These are phyloP conservation scores for Chloroceryle inda DNA, from an alignment of 2,797 vertebrate genomes.

Conservation along the genomic window DNA sequence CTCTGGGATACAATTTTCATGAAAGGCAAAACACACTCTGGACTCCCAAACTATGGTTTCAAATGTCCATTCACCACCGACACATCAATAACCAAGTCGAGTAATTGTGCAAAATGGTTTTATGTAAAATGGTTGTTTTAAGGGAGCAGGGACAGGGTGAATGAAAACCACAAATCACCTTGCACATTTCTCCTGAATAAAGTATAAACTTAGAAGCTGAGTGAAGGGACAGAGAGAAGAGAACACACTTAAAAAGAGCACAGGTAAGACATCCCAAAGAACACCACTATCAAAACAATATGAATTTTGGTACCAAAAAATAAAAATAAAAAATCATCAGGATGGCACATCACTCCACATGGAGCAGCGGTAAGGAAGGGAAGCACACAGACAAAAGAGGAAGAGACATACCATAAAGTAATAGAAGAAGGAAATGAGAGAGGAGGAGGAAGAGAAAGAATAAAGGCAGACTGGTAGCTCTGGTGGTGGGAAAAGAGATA, in stretches of 20 bases:
- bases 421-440: background rate
- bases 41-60: background rate
- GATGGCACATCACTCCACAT: accelerated
- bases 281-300: background rate
- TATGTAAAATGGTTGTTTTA: background rate
- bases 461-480: background rate
- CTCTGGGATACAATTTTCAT: background rate
- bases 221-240: background rate
- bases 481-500: background rate
- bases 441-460: background rate
- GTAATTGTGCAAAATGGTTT: background rate
- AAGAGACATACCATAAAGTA: background rate
- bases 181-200: accelerated
- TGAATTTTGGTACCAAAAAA: background rate
- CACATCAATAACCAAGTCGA: background rate
- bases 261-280: background rate
- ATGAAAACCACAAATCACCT: background rate
- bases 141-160: background rate
- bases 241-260: background rate
- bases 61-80: background rate
- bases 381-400: background rate
- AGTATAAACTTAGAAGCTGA: background rate
- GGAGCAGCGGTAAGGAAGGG: background rate
- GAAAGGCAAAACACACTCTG: background rate
- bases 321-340: background rate